These are phyloP conservation scores for Bufo bufo DNA, from an alignment of 2,113 vertebrate species.

Conservation along the genomic window DNA sequence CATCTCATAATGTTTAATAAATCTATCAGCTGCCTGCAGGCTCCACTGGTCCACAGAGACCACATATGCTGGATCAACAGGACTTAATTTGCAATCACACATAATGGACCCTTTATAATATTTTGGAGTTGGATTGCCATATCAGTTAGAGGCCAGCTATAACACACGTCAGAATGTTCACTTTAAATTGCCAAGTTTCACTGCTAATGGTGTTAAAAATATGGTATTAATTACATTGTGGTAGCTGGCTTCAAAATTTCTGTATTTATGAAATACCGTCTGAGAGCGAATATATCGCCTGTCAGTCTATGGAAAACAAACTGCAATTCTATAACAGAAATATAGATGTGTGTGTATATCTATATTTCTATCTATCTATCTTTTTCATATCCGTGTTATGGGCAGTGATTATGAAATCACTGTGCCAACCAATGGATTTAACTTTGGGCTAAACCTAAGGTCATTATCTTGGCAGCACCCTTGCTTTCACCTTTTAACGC, in stretches of 20 bases:
- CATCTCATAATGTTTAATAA: not conserved
- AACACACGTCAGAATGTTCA: not conserved
- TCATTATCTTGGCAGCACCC: no score
- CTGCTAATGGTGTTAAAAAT: conserved; percentile 3
- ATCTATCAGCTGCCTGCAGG: not conserved
- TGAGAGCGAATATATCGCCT: not conserved
- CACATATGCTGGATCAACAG: not conserved
- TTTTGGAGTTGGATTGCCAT: not conserved
- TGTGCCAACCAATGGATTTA: no score
- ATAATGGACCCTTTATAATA: conserved; percentile 1
- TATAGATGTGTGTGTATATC: not conserved
- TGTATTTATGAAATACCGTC: not conserved
- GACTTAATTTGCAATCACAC: not conserved
- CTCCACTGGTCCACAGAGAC: not conserved
- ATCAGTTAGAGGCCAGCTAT: not conserved
- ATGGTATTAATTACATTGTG: conserved; percentile 21
- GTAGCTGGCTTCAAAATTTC: not conserved
- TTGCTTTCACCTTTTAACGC: no score
- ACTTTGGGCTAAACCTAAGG: no score
- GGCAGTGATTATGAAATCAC: no score
- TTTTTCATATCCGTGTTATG: no score
- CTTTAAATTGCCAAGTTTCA: not conserved
- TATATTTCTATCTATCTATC: not conserved
- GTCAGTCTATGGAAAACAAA: not conserved
- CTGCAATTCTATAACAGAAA: not conserved